Evolutionary conservation across 2,888 invertebrate genomes (phyloP).

Genomic region (Synanthedon tipuliformis): DNA sequence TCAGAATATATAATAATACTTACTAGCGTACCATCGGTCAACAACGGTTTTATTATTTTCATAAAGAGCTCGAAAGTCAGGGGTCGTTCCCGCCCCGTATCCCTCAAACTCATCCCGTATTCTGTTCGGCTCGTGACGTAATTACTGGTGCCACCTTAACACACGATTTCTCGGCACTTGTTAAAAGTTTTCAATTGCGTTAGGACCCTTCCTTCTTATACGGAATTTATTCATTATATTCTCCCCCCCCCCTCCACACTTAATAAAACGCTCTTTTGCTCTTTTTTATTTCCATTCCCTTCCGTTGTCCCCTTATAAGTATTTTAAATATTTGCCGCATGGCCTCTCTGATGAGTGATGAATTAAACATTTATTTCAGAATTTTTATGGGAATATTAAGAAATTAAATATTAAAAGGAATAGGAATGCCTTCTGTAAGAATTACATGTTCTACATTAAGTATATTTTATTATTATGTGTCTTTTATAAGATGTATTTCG

Average conservation of each 20-base stretch:
- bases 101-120: constrained; percentile 55
- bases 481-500: too few relatives aligned
- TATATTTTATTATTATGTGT: too few relatives aligned
- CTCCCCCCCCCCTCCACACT: constrained; percentile 43
- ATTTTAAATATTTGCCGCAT: constrained; percentile 65
- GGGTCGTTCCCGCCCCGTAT: constrained; percentile 26
- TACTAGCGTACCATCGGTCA: constrained; percentile 19
- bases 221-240: constrained; percentile 69
- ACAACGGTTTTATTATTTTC: constrained; percentile 43
- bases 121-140: constrained; percentile 46
- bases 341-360: constrained; percentile 54
- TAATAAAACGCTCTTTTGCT: constrained; percentile 63
- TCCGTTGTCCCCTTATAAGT: constrained; percentile 44
- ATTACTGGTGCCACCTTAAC: constrained; percentile 65
- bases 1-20: too few relatives aligned
- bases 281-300: constrained; percentile 36
- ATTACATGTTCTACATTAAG: too few relatives aligned
- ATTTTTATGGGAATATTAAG: constrained; percentile 42
- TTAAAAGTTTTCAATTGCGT: constrained; percentile 71
- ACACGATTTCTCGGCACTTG: constrained; percentile 68
- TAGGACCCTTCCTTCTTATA: constrained; percentile 55
- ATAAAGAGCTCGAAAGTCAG: constrained; percentile 26
- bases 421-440: neutral
- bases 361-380: constrained; percentile 55
- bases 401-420: constrained; percentile 14